Conservation (phyloP, 2,888 invertebrate genomes). For the Drosophila macrospina region DNA sequence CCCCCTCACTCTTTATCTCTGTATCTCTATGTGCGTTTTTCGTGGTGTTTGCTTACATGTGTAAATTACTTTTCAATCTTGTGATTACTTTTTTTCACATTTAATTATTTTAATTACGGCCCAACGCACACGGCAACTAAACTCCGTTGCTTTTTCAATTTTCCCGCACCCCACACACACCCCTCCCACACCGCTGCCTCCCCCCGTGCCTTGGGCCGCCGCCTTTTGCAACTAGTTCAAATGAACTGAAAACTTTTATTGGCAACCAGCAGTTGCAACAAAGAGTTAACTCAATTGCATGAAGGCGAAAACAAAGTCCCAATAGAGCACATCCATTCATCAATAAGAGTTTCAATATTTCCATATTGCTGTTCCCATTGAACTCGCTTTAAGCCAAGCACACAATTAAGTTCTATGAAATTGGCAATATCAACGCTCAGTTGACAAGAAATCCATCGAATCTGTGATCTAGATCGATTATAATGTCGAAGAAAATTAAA, state of each 20-base stretch:
- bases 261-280: conserved; percentile 6
- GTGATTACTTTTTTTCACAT: conserved; percentile 79
- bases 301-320: neutral
- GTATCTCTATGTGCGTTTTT: neutral
- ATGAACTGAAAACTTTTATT: conserved; percentile 11
- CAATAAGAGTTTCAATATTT: neutral
- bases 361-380: neutral
- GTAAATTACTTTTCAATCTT: conserved; percentile 81
- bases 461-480: too few relatives aligned
- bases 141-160: neutral
- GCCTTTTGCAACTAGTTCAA: conserved; percentile 21
- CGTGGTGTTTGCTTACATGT: conserved; percentile 78
- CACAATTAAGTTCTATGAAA: neutral
- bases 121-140: conserved; percentile 54
- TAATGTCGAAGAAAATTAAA: too few relatives aligned
- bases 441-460: too few relatives aligned
- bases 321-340: too few relatives aligned
- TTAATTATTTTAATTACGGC: conserved; percentile 84
- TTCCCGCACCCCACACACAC: too few relatives aligned
- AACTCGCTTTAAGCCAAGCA: neutral
- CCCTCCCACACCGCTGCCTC: too few relatives aligned
- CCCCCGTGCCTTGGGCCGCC: too few relatives aligned
- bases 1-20: neutral
- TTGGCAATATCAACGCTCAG: too few relatives aligned
- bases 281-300: neutral